A percentile compares a stretch with the other conserved stretches of the same genome.
Evolutionary conservation across 1,140 invertebrate genomes (phyloP).

Genomic region (Ylistrum balloti): DNA sequence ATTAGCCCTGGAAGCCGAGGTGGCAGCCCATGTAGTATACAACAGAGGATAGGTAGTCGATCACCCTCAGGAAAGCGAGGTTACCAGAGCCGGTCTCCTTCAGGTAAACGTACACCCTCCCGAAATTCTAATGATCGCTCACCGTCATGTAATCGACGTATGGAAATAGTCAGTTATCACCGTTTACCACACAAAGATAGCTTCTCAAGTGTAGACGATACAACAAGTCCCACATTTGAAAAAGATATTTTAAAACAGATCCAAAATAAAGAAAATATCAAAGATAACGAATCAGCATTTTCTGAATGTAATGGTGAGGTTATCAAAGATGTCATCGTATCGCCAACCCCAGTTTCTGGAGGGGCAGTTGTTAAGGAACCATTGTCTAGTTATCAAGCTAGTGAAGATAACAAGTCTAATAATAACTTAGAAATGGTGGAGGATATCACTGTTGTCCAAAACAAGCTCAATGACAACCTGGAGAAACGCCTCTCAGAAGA

Average conservation of each 20-base stretch:
- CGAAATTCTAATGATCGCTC: constrained; percentile 67
- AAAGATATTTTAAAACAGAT: constrained; percentile 76
- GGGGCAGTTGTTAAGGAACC: background rate
- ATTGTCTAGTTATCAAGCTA: constrained; percentile 6
- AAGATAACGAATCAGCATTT: background rate
- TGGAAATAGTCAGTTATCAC: constrained; percentile 81
- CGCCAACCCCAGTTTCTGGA: background rate
- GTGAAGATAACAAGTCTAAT: background rate
- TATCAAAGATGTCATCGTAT: background rate
- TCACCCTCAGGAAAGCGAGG: constrained; percentile 57
- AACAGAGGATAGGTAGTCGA: constrained; percentile 36
- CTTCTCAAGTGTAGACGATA: constrained; percentile 83
- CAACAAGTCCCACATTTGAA: constrained; percentile 80
- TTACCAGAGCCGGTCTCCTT: constrained; percentile 44
- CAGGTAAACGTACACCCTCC: constrained; percentile 48
- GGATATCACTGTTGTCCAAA: background rate
- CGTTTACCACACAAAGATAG: constrained; percentile 82
- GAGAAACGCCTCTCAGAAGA: background rate
- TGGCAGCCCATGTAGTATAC: background rate
- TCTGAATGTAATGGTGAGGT: background rate
- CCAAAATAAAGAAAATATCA: constrained; percentile 47
- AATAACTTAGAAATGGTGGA: background rate
- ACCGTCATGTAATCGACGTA: constrained; percentile 71
- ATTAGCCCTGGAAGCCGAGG: background rate
- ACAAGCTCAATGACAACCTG: background rate